Evolutionary conservation across 2,888 invertebrate species (phyloP), one percentile per base, ranked within the genome.

Genomic region (Xanthorhoe designata): DNA sequence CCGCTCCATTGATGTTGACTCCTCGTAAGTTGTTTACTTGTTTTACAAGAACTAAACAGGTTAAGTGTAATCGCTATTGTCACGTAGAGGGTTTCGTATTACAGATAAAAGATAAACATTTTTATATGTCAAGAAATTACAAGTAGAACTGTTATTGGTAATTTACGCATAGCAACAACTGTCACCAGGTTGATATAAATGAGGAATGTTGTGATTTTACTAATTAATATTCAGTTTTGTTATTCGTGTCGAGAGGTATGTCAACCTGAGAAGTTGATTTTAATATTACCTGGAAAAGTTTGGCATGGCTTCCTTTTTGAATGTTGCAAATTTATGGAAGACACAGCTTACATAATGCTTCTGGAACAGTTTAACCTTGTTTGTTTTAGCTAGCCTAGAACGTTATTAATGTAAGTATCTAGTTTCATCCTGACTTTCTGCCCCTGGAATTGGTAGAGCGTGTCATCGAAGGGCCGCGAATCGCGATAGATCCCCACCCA

Each of bases 81-180:
- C 57, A 61, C 52, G 61, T 61, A 57, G 35, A 65, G 47, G 57
- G 47, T 53, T 61, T 53, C 49, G 18, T 57, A 47, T 57, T 57
- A 61, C 61, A 53, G 47, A 53, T 65, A 57, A 53, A 66, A 61
- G 57, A 38, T 61, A 38, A 62, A 52, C 35, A 56, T 47, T 56
- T 51, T 45, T 38, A 38, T 60, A 29, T 29, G 47, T 56, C 24
- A 38, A 59, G 51, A 29, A 49, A 54, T 53, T 29, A 53, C 53
- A 61, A 19, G 35, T 55, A 18, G 50, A 19, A 55, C 10, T 49
- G 19, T 29, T 50, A 55, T 52, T 61, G 52, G 35, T 15, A 38
- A 58, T 49, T 58, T 45, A 13, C 17, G 5, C 50, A 6, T 45
- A 65, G 49, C 35, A 64, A 64, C 50, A 32, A 29, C 15, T 45